Evolutionary conservation across 1,140 invertebrate species (phyloP), one percentile per base, ranked within the genome.

Genomic region (Bombus polaris): DNA sequence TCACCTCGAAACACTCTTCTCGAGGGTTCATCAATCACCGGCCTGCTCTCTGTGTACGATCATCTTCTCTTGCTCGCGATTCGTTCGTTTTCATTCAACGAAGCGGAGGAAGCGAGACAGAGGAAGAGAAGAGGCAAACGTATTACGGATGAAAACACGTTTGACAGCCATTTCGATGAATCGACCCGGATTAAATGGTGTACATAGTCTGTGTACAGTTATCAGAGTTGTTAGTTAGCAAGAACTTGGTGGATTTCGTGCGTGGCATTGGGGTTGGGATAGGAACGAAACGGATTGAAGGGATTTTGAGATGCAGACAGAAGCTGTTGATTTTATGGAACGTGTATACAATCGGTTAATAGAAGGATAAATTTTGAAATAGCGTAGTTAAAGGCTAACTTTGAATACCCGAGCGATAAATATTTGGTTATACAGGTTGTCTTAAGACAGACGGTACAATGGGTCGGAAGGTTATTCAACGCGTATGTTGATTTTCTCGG

Each of bases 11-110:
- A 66, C 62, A 18, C 62, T 79, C 32, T 37, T 76, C 53, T 44
- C 35, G 22, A 15, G 62, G 12, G 62, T 68, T 79, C 77, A 79
- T 79, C 77, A 79, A 79, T 79, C 77, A 79, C 42, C 18, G 28
- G 15, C 6, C 15, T 18, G 13, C 2, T 66, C 28, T 13, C 28
- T 42, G 39, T 37, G 10, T 22, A 12, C 22, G 73, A 57, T 42
- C 25, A 4, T 65, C 62, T 42, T 53, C 6, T 22, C 1, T 39
- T 78, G 59, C n/a, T 78, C 18, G 12, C 6, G 39, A 79, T 25
- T 22, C 53, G 53, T n/a, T 76, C 15, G 22, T 44, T 44, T 32
- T 35, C 76, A 42, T 35, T 79, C 1, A 35, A 47, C 32, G 59
- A 66, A 44, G 35, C n/a, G 18, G 25, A 28, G 1, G 2, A 42